Base-by-base conservation (phyloP, 1,140 invertebrate genomes). In the Zaprionus lachaisei region DNA sequence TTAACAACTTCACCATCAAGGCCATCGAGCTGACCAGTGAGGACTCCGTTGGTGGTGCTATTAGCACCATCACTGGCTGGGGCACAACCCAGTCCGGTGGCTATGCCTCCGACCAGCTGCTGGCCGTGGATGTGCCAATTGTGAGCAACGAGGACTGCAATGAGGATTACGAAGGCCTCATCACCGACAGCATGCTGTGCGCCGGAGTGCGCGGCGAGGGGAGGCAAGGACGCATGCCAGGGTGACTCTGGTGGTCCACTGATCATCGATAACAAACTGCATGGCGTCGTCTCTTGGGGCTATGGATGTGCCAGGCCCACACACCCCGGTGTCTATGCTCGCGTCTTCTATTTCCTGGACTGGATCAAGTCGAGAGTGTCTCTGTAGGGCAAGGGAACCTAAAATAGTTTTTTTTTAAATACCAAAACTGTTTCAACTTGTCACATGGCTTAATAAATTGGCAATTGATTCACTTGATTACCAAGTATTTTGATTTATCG, bases 231-330 rank as follows among this genome's bases (percentile, higher is more conserved):
- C 79, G 93, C 94, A 37, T 95, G 94, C 65, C 94, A 94, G 55
- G 91, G 90, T 14, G 93, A 93, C 70, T 93, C 93, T 1, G 93
- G 93, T 34, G 93, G 93, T 9, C 93, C 93, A 1, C 49, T 94
- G 47, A 79, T 90, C 38, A 72, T 87, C 1, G 44, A 87, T 26
- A 83, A 89, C 41, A 75, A 93, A 58, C 80, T 95, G 4, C 91
- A 93, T 12, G 96, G 96, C 15, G 91, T 96, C 2, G 94, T 95
- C 1, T 96, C 95, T 3, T 96, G 95, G 95, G 96, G 96, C 11
- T 94, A 94, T 31, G 94, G 94, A 0, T 96, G 96, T 75, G 96
- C 94, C 2, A 91, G 93, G 17, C 90, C 93, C 5, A 93, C 93
- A 0, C 93, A 94, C 73, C 96, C 96, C 0, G 96, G 96, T 0